A percentile compares a stretch with the other conserved stretches of the same genome.
Conservation (phyloP, 2,113 vertebrate genomes). For the Notothenia coriiceps region DNA sequence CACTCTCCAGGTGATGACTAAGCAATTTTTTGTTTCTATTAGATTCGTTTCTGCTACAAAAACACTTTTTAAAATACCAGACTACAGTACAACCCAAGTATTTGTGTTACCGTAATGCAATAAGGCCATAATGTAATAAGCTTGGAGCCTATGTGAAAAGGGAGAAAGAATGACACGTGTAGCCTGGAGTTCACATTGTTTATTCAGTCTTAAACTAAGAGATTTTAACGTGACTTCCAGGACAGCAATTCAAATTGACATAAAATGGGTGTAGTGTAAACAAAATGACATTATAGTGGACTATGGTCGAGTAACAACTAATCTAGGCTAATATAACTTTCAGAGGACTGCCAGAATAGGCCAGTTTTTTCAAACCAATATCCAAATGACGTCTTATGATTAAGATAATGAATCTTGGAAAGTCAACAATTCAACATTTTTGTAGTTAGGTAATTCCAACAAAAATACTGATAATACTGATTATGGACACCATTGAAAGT, state of each 20-base stretch:
- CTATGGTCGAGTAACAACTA: constrained; percentile 67
- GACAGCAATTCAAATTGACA: constrained; percentile 68
- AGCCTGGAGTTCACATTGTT: constrained; percentile 79
- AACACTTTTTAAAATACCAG: neutral
- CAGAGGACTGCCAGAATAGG: constrained; percentile 41
- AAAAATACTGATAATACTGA: constrained; percentile 57
- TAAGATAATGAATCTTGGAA: constrained; percentile 45
- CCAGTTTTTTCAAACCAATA: constrained; percentile 48
- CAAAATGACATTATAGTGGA: constrained; percentile 76
- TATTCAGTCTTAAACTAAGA: constrained; percentile 78
- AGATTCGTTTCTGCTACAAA: constrained; percentile 2
- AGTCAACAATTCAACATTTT: constrained; percentile 42
- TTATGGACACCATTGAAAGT: constrained; percentile 34
- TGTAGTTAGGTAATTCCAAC: constrained; percentile 29
- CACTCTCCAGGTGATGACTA: neutral
- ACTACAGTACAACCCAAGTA: neutral
- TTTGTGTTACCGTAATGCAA: constrained; percentile 14
- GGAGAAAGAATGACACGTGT: constrained; percentile 15
- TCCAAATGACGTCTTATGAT: constrained; percentile 24
- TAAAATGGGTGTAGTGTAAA: constrained; percentile 75
- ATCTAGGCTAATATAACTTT: constrained; percentile 49
- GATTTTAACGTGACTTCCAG: constrained; percentile 68
- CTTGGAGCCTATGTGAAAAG: constrained; percentile 5
- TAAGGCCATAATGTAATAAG: constrained; percentile 2
- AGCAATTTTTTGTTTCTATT: neutral